phyloP scores from a whole-genome alignment of 2,888 invertebrate genomes.

The Apantesis nais region DNA sequence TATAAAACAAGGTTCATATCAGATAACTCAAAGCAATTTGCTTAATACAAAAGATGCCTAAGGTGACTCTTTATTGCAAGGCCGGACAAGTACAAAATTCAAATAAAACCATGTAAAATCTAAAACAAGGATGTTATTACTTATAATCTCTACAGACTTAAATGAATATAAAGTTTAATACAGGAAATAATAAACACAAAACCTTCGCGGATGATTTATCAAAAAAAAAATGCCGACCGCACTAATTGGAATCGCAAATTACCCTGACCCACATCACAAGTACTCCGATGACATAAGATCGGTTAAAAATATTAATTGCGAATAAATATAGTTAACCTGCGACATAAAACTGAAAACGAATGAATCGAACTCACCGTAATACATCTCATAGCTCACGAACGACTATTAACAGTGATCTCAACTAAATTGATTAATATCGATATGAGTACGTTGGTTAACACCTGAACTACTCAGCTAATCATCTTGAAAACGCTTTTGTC shows the following conservation, averaged over 20 bases:
- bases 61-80: neutral
- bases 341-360: conserved; percentile 49
- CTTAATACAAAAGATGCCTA: neutral
- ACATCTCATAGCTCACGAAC: conserved; percentile 35
- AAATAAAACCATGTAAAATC: conserved; percentile 6
- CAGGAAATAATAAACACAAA: conserved; percentile 21
- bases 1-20: neutral
- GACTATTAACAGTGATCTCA: conserved; percentile 21
- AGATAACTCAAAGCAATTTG: neutral
- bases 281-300: conserved; percentile 36
- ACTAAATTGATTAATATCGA: neutral
- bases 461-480: neutral
- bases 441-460: neutral
- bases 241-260: conserved; percentile 31
- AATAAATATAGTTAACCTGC: conserved; percentile 52
- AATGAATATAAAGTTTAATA: conserved; percentile 7
- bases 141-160: conserved; percentile 12
- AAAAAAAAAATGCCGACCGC: conserved; percentile 26
- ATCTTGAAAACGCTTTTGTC: no score
- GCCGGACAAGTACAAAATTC: neutral
- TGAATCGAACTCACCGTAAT: conserved; percentile 46
- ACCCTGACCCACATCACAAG: conserved; percentile 40
- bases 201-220: conserved; percentile 29
- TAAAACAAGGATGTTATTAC: conserved; percentile 10
- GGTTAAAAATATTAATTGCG: conserved; percentile 45